Base-by-base conservation (phyloP, 2,797 vertebrate species). In the Coregonus sp. region DNA sequence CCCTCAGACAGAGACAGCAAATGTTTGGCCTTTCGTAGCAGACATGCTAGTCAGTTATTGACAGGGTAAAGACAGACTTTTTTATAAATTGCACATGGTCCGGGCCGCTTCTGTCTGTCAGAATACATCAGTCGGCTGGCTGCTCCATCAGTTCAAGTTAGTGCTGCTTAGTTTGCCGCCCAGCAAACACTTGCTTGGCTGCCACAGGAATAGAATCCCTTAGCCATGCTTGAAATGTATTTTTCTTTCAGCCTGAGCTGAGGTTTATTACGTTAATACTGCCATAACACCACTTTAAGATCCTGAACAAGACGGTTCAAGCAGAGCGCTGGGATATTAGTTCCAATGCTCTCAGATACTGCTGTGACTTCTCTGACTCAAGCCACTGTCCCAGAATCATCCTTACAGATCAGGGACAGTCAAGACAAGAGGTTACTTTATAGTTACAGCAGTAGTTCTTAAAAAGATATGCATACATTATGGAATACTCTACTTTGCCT, bases 91-190 rank as follows among this genome's bases (percentile, higher is more conserved):
- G 81, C 88, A 87, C 82, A 80, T 84, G 81, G 79, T 89, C 80
- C 82, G 40, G 40, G 40, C 40, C 40, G 0, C 40, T 12, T 12
- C 40, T 80, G 79, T 88, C 89, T 92, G 91, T 94, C 93, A 92
- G 91, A 90, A 89, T 90, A 85, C 87, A 92, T 93, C 92, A 92
- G 83, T 87, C 79, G 83, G 88, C 89, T 85, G 85, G 87, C 84
- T 90, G 92, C 89, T 86, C 88, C 89, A 85, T 91, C 91, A 90
- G 89, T 90, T 93, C 86, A 92, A 88, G 90, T 89, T 89, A 89
- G 84, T 67, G 18, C 73, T 81, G 81, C 82, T 80, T 82, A 78
- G 82, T 76, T 80, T 59, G 56, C 75, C 70, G 25, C 56, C n/a
- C 33, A 75, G 73, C 35, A 40, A 61, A 40, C n/a, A 29, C 77